These are phyloP conservation scores for Plumapathes pennacea DNA, from an alignment of 92 coral and sea anemone species.

Conservation along the genomic window DNA sequence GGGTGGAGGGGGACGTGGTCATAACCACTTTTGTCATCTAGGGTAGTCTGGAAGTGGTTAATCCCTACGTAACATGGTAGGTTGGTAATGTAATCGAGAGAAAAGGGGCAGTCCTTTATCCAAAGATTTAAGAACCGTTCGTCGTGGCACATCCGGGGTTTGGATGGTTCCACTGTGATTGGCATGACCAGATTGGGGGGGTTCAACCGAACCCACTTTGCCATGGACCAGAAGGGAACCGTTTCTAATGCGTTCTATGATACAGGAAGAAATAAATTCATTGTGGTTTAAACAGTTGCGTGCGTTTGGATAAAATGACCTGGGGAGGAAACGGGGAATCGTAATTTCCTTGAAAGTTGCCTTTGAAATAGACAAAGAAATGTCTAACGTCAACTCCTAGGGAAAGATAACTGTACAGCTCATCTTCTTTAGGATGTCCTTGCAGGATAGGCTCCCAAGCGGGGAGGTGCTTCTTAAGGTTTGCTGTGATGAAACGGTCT, in stretches of 20 bases:
- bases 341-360: constrained; percentile 22
- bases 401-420: constrained; percentile 3
- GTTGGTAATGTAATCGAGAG: background rate
- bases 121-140: constrained; percentile 31
- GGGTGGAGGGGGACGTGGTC: constrained; percentile 17
- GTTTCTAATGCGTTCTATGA: constrained; percentile 5
- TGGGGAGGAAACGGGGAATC: constrained; percentile 15
- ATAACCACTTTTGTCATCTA: constrained; percentile 21
- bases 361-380: constrained; percentile 27
- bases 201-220: background rate
- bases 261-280: constrained; percentile 4
- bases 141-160: constrained; percentile 35
- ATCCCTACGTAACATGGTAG: background rate
- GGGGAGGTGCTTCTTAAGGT: constrained; percentile 8
- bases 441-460: constrained; percentile 10
- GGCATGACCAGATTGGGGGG: constrained; percentile 36
- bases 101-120: constrained; percentile 17
- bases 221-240: constrained; percentile 26
- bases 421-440: background rate
- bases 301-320: constrained; percentile 12
- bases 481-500: constrained; percentile 15
- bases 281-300: no score
- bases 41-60: constrained; percentile 8
- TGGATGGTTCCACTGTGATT: constrained; percentile 7
- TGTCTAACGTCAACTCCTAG: constrained; percentile 3